A percentile compares a stretch with the other conserved stretches of the same genome.
Conservation (phyloP, 2,797 vertebrate genomes). For the Myotis pilosus region DNA sequence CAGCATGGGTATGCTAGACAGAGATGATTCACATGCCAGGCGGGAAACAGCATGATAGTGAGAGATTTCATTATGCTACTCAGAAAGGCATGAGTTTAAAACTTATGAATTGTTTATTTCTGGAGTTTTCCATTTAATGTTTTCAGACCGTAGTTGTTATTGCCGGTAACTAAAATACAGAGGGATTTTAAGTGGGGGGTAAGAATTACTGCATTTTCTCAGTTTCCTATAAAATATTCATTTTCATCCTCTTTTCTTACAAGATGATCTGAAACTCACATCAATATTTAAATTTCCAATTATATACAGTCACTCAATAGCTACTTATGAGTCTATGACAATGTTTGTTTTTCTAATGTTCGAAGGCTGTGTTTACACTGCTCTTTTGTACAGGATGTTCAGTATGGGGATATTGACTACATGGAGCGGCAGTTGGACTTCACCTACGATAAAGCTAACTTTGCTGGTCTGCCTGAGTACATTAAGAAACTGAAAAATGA, state of each 20-base stretch:
- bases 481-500: conserved; percentile 73
- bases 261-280: background rate
- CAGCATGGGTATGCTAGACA: background rate
- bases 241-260: background rate
- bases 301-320: background rate
- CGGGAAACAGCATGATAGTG: background rate
- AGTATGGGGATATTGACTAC: conserved; percentile 76
- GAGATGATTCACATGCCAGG: background rate
- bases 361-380: background rate
- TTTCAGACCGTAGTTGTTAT: background rate
- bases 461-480: conserved; percentile 73
- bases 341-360: background rate
- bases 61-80: background rate
- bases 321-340: background rate
- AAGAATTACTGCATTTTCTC: background rate
- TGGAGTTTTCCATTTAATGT: background rate
- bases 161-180: background rate
- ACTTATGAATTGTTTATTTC: background rate
- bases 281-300: background rate
- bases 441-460: conserved; percentile 77
- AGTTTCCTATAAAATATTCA: background rate
- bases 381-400: conserved; percentile 71
- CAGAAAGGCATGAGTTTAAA: background rate
- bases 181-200: background rate
- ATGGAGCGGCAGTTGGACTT: conserved; percentile 78